phyloP scores from a whole-genome alignment of 2,797 vertebrate species.

The Momotus momota region DNA sequence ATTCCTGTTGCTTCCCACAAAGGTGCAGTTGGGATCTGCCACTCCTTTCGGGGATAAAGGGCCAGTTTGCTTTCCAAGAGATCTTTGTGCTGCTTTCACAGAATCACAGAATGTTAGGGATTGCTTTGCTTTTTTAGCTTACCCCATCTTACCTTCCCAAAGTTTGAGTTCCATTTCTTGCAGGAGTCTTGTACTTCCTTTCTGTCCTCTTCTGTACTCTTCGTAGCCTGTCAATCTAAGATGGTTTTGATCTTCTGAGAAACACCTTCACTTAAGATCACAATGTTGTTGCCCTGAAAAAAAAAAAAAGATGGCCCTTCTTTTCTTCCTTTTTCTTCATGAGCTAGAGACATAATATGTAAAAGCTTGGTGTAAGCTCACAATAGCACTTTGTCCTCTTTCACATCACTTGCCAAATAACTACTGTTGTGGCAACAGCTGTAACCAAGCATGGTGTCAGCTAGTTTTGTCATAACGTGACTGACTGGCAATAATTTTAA shows the following conservation, averaged over 20 bases:
- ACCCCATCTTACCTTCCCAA: not conserved
- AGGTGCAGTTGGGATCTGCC: not conserved
- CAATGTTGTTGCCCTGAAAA: not conserved
- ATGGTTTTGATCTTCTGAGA: not conserved
- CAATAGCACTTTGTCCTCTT: constrained; percentile 60
- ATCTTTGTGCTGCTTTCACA: not conserved
- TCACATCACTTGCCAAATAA: constrained; percentile 38
- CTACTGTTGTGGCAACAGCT: constrained; percentile 63
- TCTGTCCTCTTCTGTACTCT: not conserved
- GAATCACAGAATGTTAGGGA: too few relatives aligned
- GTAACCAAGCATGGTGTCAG: constrained; percentile 62
- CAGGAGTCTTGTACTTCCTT: not conserved
- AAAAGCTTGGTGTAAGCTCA: constrained; percentile 19
- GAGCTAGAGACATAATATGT: not conserved
- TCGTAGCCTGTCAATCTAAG: not conserved
- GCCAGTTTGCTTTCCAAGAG: not conserved
- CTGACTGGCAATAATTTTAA: constrained; percentile 47
- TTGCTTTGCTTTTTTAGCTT: not conserved
- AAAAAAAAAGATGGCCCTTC: not conserved
- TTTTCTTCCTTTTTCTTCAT: constrained; percentile 5
- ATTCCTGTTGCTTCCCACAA: not conserved
- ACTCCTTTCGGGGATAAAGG: not conserved
- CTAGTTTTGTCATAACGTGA: constrained; percentile 50
- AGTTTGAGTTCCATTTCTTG: not conserved
- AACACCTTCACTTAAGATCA: not conserved